Evolutionary conservation across 2,888 invertebrate species (phyloP).

Genomic region (Scrobipalpa atriplicella): DNA sequence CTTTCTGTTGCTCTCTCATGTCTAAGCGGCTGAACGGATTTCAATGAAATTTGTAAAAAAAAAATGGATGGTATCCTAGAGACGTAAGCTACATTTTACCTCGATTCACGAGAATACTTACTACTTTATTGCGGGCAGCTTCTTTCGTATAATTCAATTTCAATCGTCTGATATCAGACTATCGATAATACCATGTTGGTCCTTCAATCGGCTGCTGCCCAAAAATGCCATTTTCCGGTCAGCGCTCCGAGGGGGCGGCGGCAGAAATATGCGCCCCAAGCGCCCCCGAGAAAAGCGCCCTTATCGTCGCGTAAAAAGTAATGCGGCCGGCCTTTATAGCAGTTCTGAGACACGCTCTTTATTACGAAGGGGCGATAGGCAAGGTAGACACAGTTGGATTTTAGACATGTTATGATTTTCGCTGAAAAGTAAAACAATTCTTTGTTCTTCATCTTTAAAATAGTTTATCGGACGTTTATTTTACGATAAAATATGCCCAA

Average conservation of each 20-base stretch:
- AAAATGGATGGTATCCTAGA: no score
- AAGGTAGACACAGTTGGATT: conserved; percentile 39
- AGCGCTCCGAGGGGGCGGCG: conserved; percentile 44
- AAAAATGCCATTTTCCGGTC: conserved; percentile 66
- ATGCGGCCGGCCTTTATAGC: conserved; percentile 80
- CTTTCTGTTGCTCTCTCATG: no score
- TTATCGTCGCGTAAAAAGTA: conserved; percentile 80
- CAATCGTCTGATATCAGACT: background rate
- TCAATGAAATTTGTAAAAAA: no score
- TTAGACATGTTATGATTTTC: background rate
- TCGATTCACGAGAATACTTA: no score
- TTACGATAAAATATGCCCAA: no score
- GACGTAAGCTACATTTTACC: no score
- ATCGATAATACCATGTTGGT: background rate
- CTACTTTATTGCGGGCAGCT: no score
- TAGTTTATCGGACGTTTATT: no score
- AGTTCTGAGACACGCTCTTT: conserved; percentile 81
- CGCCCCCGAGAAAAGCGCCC: conserved; percentile 57
- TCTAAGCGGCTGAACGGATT: no score
- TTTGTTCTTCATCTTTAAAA: no score
- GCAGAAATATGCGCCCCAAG: conserved; percentile 30
- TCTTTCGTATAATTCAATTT: background rate
- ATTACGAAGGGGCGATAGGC: conserved; percentile 69
- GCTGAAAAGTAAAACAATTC: no score
- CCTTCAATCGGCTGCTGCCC: conserved; percentile 31